These are phyloP conservation scores for Catalaphyllia jardinei DNA, from an alignment of 64 coral and sea anemone species.

Conservation along the genomic window DNA sequence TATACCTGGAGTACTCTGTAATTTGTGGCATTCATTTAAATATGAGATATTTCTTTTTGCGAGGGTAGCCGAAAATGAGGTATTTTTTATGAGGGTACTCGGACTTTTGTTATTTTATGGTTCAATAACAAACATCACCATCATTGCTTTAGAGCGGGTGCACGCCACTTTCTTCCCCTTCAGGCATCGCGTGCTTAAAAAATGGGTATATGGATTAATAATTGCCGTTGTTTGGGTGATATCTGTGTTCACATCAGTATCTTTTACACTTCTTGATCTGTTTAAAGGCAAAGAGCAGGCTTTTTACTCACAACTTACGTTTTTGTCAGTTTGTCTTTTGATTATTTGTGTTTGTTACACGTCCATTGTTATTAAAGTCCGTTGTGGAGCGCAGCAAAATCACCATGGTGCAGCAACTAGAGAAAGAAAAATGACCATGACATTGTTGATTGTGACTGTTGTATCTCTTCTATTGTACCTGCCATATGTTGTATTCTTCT, in stretches of 20 bases:
- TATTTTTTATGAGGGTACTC: too few relatives aligned
- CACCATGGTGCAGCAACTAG: background rate
- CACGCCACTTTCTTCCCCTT: background rate
- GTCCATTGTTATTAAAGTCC: background rate
- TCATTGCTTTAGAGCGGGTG: background rate
- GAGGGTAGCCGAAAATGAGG: too few relatives aligned
- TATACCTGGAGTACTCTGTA: background rate
- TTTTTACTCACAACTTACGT: background rate
- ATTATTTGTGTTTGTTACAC: background rate
- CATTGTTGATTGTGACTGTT: background rate
- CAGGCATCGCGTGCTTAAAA: background rate
- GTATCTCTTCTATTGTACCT: background rate
- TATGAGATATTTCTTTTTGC: background rate
- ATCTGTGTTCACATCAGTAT: background rate
- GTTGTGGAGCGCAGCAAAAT: background rate
- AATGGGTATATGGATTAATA: background rate
- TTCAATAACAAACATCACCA: background rate
- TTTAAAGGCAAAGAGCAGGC: background rate
- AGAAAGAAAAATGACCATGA: background rate
- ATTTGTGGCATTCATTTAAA: background rate
- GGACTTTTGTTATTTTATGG: background rate
- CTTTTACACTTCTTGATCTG: background rate
- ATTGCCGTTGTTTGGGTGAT: background rate
- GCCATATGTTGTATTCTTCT: background rate
- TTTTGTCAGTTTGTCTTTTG: background rate